Conservation (phyloP, 2,113 vertebrate species). For the Gobiocypris rarus region DNA sequence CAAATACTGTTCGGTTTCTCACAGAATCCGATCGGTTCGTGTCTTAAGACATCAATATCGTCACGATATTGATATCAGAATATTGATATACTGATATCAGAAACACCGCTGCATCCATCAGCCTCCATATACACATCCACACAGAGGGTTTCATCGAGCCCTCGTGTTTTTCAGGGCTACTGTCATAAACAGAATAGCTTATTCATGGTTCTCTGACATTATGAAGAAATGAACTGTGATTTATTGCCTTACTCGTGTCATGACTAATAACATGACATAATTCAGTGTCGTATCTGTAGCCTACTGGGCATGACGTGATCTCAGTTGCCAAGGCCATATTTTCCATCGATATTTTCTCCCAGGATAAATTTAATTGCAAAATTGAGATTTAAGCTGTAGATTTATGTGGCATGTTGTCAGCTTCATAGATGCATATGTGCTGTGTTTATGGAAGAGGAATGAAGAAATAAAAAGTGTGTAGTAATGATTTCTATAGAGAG, state of each 20-base stretch:
- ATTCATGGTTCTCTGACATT: background rate
- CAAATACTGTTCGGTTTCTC: too few relatives aligned
- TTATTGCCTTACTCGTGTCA: background rate
- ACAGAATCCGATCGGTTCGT: too few relatives aligned
- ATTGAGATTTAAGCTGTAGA: background rate
- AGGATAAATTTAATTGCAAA: background rate
- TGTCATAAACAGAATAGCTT: constrained; percentile 6
- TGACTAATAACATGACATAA: constrained; percentile 3
- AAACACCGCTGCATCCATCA: background rate
- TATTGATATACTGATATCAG: too few relatives aligned
- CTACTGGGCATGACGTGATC: background rate
- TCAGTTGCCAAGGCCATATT: background rate
- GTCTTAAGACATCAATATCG: too few relatives aligned
- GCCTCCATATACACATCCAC: background rate
- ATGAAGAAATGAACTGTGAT: constrained; percentile 12
- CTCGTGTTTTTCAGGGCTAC: background rate
- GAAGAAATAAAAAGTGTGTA: background rate
- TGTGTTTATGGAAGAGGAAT: background rate
- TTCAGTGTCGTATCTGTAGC: background rate
- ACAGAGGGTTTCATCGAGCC: background rate
- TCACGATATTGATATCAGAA: too few relatives aligned
- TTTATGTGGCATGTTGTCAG: background rate
- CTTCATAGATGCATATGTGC: background rate
- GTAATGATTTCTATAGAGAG: constrained; percentile 14
- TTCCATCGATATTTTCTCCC: background rate